Evolutionary conservation across 2,888 invertebrate species (phyloP), one percentile per base, ranked within the genome.

Genomic region (Oscheius sp.): DNA sequence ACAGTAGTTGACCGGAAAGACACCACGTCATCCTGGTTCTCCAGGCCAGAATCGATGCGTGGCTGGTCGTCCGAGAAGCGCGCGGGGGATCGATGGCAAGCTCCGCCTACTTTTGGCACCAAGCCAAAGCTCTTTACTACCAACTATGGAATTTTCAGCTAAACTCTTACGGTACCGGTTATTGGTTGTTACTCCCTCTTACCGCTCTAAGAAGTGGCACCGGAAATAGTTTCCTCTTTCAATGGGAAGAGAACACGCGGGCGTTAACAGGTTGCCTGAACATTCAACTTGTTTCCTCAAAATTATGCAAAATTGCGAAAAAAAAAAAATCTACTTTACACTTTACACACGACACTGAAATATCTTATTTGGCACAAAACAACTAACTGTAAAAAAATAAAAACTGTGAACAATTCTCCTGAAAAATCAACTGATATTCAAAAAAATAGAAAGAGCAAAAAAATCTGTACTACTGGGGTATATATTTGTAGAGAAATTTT

Each of bases 71-170:
- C 46, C 46, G 57, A 53, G 66, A 53, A 66, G 55, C 53, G 66
- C 66, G 57, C 66, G 42, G 17, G 52, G 66, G 66, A 66, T 66
- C 66, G 66, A 66, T 66, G 66, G 66, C 66, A 55, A 55, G 57
- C 66, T 53, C 39, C 66, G 66, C 66, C 66, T 53, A 45, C 66
- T 66, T 66, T 66, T 66, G 66, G 66, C 66, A 66, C 66, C 46
- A 66, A 15, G 55, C 66, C 55, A 66, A 66, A 66, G 66, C 66
- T 52, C 34, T 34, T 23, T 34, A 23, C 50, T 46, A 65, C 45
- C 58, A 39, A 37, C 42, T 55, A 34, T 55, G 55, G 55, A 55
- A 37, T 55, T 55, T 55, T 55, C 34, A 25, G 34, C 25, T 34
- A 3, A 23, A 34, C 34, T 17, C 34, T 29, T 34, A 29, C 52